These are phyloP conservation scores for Trachops cirrhosus DNA, from an alignment of 2,797 vertebrate genomes.

Conservation along the genomic window DNA sequence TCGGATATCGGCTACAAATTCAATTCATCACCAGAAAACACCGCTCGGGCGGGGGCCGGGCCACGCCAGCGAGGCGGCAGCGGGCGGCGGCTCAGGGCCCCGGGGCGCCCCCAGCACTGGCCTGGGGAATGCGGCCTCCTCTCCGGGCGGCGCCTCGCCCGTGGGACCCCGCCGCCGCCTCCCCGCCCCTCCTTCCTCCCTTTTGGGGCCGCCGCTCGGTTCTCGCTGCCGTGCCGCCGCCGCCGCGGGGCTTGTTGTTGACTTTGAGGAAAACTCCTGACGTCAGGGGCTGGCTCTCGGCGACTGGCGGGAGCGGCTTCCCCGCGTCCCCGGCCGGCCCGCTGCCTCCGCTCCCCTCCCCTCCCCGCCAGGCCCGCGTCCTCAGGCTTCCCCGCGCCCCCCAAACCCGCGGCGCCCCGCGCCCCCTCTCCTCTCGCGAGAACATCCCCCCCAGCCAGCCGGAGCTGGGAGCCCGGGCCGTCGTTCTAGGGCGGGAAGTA, in stretches of 20 bases:
- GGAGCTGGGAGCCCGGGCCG: conserved; percentile 32
- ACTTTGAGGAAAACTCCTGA: conserved; percentile 92
- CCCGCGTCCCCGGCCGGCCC: conserved; percentile 59
- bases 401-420: conserved; percentile 40
- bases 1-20: conserved; percentile 72
- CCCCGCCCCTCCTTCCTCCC: conserved; percentile 68
- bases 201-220: conserved; percentile 61
- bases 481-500: conserved; percentile 52
- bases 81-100: conserved; percentile 55
- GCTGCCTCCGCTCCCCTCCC: conserved; percentile 52
- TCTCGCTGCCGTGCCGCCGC: conserved; percentile 64
- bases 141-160: not conserved
- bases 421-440: conserved; percentile 73
- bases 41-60: conserved; percentile 56
- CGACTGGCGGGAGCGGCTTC: conserved; percentile 80
- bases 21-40: conserved; percentile 67
- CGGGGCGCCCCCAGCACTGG: not conserved
- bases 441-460: conserved; percentile 51
- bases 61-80: not conserved
- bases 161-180: conserved; percentile 69
- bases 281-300: conserved; percentile 85
- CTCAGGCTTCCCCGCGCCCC: conserved; percentile 57
- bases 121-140: conserved; percentile 36
- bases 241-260: conserved; percentile 85
- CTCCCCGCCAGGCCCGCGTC: not conserved